A percentile compares a stretch with the other conserved stretches of the same genome.
Evolutionary conservation across 1,140 invertebrate genomes (phyloP).

Genomic region (Stenopsyche tienmushanensis): DNA sequence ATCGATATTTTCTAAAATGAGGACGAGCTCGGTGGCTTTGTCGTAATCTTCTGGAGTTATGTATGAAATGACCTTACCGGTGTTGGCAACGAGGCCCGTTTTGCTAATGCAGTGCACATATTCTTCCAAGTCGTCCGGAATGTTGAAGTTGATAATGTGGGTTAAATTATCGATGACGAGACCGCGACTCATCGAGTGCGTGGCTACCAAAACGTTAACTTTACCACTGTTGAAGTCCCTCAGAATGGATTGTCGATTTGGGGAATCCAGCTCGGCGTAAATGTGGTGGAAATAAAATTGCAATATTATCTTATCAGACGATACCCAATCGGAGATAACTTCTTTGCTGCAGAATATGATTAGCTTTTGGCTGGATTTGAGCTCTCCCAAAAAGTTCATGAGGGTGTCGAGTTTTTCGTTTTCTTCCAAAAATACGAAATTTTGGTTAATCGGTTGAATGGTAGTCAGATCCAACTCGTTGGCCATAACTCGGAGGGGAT

Average conservation of each 20-base stretch:
- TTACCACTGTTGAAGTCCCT: slow-evolving; percentile 75
- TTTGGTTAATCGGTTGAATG: slow-evolving; percentile 79
- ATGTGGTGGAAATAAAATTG: slow-evolving; percentile 77
- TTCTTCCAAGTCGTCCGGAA: slow-evolving; percentile 87
- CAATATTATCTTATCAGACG: slow-evolving; percentile 71
- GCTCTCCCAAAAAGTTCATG: slow-evolving; percentile 62
- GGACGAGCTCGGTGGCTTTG: slow-evolving; percentile 77
- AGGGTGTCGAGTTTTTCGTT: slow-evolving; percentile 52
- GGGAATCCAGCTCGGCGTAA: slow-evolving; percentile 87
- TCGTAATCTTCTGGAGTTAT: slow-evolving; percentile 80
- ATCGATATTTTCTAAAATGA: slow-evolving; percentile 74
- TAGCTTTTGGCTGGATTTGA: slow-evolving; percentile 73
- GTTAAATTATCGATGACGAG: slow-evolving; percentile 91
- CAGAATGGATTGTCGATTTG: slow-evolving; percentile 81
- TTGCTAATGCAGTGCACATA: slow-evolving; percentile 87
- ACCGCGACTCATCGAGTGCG: slow-evolving; percentile 91
- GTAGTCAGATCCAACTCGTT: slow-evolving; percentile 84
- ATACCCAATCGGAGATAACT: slow-evolving; percentile 74
- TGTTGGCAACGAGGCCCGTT: slow-evolving; percentile 83
- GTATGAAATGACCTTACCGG: slow-evolving; percentile 77
- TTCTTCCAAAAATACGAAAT: slow-evolving; percentile 70
- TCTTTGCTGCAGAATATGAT: slow-evolving; percentile 90
- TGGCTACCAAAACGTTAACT: slow-evolving; percentile 83
- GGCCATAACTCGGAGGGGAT: slow-evolving; percentile 87
- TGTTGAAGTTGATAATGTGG: slow-evolving; percentile 83